Percentiles rank a stretch among this genome's conserved stretches.
These are phyloP conservation scores for Temnothorax ravouxi DNA, from an alignment of 2,888 invertebrate genomes.

Conservation along the genomic window DNA sequence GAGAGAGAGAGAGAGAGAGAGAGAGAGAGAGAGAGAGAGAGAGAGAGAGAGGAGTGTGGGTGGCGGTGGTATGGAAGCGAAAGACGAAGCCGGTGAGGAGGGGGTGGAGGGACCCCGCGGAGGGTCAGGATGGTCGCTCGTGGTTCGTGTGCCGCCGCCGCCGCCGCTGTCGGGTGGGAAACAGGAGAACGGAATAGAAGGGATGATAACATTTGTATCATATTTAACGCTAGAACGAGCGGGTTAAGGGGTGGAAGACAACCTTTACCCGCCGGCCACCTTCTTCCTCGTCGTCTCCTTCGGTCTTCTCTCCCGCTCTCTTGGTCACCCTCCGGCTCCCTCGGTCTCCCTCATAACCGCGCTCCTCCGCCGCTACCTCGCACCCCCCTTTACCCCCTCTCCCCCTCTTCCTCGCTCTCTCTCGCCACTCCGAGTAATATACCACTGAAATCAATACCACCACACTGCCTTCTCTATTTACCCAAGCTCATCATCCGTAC, in stretches of 20 bases:
- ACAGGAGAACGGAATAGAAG: slow-evolving; percentile 80
- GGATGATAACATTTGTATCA: slow-evolving; percentile 86
- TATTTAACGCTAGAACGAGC: slow-evolving; percentile 85
- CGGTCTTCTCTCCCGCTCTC: slow-evolving; percentile 65
- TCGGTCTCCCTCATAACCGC: slow-evolving; percentile 45
- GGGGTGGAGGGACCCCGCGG: slow-evolving; percentile 2
- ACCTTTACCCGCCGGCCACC: slow-evolving; percentile 72
- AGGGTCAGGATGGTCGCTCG: slow-evolving; percentile 64
- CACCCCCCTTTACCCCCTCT: background rate
- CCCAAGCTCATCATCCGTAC: slow-evolving; percentile 81
- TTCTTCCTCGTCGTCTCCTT: slow-evolving; percentile 61
- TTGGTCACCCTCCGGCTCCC: slow-evolving; percentile 42
- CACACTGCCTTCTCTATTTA: slow-evolving; percentile 80
- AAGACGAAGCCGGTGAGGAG: slow-evolving; percentile 32
- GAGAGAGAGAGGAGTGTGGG: slow-evolving; percentile 16
- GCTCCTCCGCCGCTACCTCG: slow-evolving; percentile 36
- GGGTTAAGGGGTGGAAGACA: slow-evolving; percentile 81
- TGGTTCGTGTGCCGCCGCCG: slow-evolving; percentile 64
- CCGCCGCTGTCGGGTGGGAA: slow-evolving; percentile 55
- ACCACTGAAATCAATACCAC: slow-evolving; percentile 84
- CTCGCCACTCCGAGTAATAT: slow-evolving; percentile 76
- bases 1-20: slow-evolving; percentile 18
- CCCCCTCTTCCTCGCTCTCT: slow-evolving; percentile 41
- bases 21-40: slow-evolving; percentile 42
- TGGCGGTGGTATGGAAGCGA: slow-evolving; percentile 54